Base-by-base conservation (phyloP, 2,888 invertebrate species). In the Acanthosepion lycidas region DNA sequence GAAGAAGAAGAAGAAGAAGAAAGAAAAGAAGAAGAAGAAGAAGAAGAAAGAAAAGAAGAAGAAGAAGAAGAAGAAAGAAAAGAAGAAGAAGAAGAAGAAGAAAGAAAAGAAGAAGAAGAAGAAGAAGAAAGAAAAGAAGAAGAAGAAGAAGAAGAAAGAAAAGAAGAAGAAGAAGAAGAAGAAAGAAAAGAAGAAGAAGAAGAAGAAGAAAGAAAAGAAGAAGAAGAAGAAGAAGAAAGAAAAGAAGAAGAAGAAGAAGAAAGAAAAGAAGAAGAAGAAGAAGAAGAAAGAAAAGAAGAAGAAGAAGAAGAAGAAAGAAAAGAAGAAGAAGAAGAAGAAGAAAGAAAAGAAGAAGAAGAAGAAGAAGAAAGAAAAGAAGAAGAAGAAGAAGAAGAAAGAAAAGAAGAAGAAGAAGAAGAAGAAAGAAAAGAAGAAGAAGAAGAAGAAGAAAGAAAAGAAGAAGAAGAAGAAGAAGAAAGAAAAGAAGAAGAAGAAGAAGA, bases 31-130 rank as follows among this genome's bases (percentile, higher is more conserved):
- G 1, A 20, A 55, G 1, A 6, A 20, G n/a, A 42, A 3, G 3
- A 3, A n/a, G n/a, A 2, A 3, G 2, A 42, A 42, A 3, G 3
- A 3, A 3, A 3, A 42, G 2, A 3, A 55, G 1, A 20, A 55
- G 1, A 6, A 20, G n/a, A 42, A 3, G 3, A 3, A n/a, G n/a
- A 2, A 3, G 2, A 42, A 42, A 3, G 3, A 3, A 3, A 3
- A 42, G 2, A 3, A 55, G 1, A 20, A 55, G 1, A 6, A 20
- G n/a, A 42, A 3, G 3, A 3, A n/a, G n/a, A 2, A 3, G 2
- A 42, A 42, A 3, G 3, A 3, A 3, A 3, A 42, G 2, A 3
- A 55, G 1, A 20, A 55, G 1, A 6, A 20, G n/a, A 42, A 3
- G 3, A 3, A n/a, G n/a, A 2, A 3, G 2, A 42, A 42, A 3